Evolutionary conservation across 2,888 invertebrate genomes (phyloP), one percentile per base, ranked within the genome.

Genomic region (Tortricodes alternella): DNA sequence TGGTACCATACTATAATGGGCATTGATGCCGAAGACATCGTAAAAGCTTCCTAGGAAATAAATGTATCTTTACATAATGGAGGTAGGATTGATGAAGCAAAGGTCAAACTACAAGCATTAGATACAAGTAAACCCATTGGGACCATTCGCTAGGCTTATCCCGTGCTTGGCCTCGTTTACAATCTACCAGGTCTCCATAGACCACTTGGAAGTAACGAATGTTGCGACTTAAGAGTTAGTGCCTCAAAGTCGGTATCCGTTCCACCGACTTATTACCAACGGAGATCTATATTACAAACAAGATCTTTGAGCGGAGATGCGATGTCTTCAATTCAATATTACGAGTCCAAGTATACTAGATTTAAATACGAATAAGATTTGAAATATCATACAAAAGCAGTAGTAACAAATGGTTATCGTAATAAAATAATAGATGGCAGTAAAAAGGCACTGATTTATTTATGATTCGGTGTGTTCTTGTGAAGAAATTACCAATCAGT

Each of bases 161-260:
- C 48, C 15, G 23, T 49, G 18, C 55, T 49, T 27, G 27, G 53
- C 34, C 34, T 27, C 55, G 49, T 43, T 55, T 55, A 55, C 43
- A 43, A 49, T 24, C 43, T 29, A 21, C 23, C 46, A 35, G 35
- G 43, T 49, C 55, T 43, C 55, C 27, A 23, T 27, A 43, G 55
- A 43, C 19, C 49, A 39, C 43, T 55, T 55, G 49, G 27, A 21
- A 18, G 55, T 55, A 55, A 55, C 55, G 49, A 44, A 55, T 55
- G 55, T 53, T 35, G 41, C 27, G 19, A 24, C 44, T 32, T 34
- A 27, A 11, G 38, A 53, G 53, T 53, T 39, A 34, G 32, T 23
- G 16, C 46, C 21, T 32, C 23, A 24, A 24, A 19, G 32, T 18
- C 24, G 29, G 15, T 16, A 21, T 27, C 24, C 32, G 29, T 46